A percentile compares a stretch with the other conserved stretches of the same genome.
phyloP scores from a whole-genome alignment of 2,888 invertebrate genomes.

The Hemithea aestivaria region DNA sequence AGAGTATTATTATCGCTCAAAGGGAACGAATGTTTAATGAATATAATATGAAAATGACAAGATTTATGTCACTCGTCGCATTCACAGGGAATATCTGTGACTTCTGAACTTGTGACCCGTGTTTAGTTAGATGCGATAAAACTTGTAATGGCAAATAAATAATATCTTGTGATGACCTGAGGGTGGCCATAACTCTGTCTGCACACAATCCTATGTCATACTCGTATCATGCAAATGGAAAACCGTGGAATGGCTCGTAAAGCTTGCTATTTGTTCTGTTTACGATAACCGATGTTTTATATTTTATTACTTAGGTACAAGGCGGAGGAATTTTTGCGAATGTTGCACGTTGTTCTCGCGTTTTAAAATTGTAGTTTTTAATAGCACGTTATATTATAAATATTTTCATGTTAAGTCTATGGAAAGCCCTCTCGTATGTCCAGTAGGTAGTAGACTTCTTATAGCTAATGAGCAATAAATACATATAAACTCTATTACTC shows the following conservation, averaged over 20 bases:
- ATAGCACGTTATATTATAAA: too few relatives aligned
- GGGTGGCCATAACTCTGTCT: constrained; percentile 42
- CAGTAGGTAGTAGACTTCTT: too few relatives aligned
- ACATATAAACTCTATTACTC: too few relatives aligned
- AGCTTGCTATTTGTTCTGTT: constrained; percentile 72
- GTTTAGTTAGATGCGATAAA: constrained; percentile 10
- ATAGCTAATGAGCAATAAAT: too few relatives aligned
- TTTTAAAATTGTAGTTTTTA: too few relatives aligned
- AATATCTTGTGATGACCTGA: constrained; percentile 41
- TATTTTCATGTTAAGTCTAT: too few relatives aligned
- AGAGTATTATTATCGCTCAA: constrained; percentile 18
- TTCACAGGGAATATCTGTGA: constrained; percentile 1
- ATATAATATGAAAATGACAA: constrained; percentile 3
- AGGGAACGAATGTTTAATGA: constrained; percentile 8
- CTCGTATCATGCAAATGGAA: constrained; percentile 69
- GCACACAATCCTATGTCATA: constrained; percentile 42
- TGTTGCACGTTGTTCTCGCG: constrained; percentile 32
- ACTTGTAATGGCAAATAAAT: constrained; percentile 26
- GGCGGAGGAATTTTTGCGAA: constrained; percentile 47
- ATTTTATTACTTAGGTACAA: constrained; percentile 59
- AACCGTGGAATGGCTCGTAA: constrained; percentile 70
- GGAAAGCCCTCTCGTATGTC: too few relatives aligned
- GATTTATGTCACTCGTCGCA: constrained; percentile 11
- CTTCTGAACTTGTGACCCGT: constrained; percentile 4
- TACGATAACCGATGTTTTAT: constrained; percentile 73